phyloP scores from a whole-genome alignment of 1,140 invertebrate species.

The Ridgeia piscesae region DNA sequence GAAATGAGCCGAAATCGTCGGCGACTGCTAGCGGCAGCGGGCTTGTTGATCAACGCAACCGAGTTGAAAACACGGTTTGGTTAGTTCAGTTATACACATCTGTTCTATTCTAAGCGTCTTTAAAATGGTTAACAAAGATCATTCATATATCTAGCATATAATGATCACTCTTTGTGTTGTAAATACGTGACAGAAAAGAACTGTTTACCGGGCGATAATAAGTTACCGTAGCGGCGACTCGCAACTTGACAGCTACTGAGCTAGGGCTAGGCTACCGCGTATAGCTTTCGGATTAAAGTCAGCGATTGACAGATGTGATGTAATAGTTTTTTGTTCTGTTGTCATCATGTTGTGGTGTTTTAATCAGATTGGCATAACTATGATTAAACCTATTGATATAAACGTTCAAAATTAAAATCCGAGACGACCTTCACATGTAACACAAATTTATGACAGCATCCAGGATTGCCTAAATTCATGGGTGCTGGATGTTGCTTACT shows the following conservation, averaged over 20 bases:
- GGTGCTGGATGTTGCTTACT: conserved; percentile 32
- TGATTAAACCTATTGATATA: not conserved
- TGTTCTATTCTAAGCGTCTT: conserved; percentile 8
- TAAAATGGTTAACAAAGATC: conserved; percentile 6
- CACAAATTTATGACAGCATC: conserved; percentile 18
- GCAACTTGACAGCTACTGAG: conserved; percentile 13
- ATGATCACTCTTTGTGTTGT: conserved; percentile 7
- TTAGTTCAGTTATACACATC: conserved; percentile 9
- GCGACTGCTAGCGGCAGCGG: conserved; percentile 12
- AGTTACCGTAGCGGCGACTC: conserved; percentile 2
- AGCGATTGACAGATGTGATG: not conserved
- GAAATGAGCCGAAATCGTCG: not conserved
- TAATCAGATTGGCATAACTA: not conserved
- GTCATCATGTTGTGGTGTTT: conserved; percentile 7
- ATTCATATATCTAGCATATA: conserved; percentile 1
- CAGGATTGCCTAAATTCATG: conserved; percentile 31
- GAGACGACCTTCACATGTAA: conserved; percentile 1
- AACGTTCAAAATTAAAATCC: not conserved
- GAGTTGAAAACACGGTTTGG: conserved; percentile 12
- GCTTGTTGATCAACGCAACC: conserved; percentile 12
- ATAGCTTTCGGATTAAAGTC: not conserved
- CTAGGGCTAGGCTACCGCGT: too few species aligned
- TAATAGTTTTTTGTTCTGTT: conserved; percentile 7
- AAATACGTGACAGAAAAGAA: conserved; percentile 12
- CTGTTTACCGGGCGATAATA: conserved; percentile 7